These are phyloP conservation scores for Bolborhynchus lineola DNA, from an alignment of 2,113 vertebrate genomes.

Conservation along the genomic window DNA sequence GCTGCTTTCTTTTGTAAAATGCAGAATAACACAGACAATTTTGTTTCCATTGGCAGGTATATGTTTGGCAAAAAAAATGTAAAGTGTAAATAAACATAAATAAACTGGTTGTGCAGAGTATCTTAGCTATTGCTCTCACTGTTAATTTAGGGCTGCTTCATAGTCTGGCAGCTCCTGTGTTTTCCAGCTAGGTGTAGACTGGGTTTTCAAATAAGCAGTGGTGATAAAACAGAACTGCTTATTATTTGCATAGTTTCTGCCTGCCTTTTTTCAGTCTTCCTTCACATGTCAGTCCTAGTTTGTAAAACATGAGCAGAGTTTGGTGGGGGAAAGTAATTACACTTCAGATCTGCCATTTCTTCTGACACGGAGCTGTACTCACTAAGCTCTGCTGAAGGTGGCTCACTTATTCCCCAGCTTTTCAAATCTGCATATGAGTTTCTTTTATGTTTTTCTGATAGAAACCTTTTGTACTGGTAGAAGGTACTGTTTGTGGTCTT, in stretches of 20 bases:
- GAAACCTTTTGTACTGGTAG: background rate
- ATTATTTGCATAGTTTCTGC: constrained; percentile 45
- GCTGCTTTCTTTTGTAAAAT: background rate
- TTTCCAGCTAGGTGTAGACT: constrained; percentile 7
- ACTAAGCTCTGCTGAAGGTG: background rate
- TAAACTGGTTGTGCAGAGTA: background rate
- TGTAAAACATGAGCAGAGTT: constrained; percentile 66
- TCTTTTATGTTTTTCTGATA: background rate
- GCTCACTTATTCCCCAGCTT: background rate
- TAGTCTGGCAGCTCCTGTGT: background rate
- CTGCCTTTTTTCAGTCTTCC: constrained; percentile 46
- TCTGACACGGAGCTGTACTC: background rate
- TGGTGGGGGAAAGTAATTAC: constrained; percentile 34
- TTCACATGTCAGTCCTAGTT: constrained; percentile 68
- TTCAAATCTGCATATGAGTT: background rate
- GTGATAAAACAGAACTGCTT: background rate
- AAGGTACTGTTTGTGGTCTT: background rate
- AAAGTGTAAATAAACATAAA: background rate
- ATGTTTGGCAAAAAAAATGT: background rate
- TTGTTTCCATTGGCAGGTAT: background rate
- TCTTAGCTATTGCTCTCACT: background rate
- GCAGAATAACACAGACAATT: background rate
- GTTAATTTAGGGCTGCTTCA: background rate
- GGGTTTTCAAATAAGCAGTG: background rate
- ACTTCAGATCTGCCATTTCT: constrained; percentile 58